Conservation (phyloP, 1,140 invertebrate genomes). For the Apis laboriosa region DNA sequence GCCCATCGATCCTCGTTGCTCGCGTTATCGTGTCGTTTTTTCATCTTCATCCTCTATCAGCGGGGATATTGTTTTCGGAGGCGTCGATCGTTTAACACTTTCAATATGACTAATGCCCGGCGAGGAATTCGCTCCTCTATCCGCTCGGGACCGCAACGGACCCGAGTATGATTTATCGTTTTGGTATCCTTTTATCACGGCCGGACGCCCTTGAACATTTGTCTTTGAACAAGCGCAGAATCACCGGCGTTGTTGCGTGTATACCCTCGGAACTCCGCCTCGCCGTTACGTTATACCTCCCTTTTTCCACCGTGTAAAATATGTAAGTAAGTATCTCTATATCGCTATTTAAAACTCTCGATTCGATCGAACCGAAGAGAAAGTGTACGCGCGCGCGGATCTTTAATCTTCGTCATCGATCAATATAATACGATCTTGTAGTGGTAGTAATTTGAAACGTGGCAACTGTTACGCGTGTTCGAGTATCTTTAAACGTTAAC, state of each 20-base stretch:
- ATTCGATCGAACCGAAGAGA: constrained; percentile 2
- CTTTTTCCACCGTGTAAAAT: neutral
- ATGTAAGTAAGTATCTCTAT: neutral
- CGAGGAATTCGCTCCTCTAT: constrained; percentile 33
- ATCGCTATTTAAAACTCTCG: neutral
- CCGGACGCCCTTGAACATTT: constrained; percentile 41
- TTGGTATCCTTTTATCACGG: constrained; percentile 45
- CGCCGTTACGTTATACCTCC: neutral
- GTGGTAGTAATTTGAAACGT: neutral
- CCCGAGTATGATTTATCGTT: constrained; percentile 35
- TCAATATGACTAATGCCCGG: constrained; percentile 43
- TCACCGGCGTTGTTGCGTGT: constrained; percentile 23
- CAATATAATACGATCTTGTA: neutral
- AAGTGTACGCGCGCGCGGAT: neutral
- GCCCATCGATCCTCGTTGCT: constrained; percentile 3
- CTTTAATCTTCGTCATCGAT: constrained; percentile 29
- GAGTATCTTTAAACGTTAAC: neutral
- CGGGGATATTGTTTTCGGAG: constrained; percentile 44
- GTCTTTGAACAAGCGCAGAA: constrained; percentile 34
- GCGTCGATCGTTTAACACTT: constrained; percentile 48
- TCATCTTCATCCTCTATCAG: constrained; percentile 30
- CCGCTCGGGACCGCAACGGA: constrained; percentile 9
- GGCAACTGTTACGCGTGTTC: neutral
- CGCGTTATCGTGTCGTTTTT: constrained; percentile 11
- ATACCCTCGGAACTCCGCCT: neutral